Base-by-base conservation (phyloP, 2,113 vertebrate genomes). In the Podiceps cristatus region DNA sequence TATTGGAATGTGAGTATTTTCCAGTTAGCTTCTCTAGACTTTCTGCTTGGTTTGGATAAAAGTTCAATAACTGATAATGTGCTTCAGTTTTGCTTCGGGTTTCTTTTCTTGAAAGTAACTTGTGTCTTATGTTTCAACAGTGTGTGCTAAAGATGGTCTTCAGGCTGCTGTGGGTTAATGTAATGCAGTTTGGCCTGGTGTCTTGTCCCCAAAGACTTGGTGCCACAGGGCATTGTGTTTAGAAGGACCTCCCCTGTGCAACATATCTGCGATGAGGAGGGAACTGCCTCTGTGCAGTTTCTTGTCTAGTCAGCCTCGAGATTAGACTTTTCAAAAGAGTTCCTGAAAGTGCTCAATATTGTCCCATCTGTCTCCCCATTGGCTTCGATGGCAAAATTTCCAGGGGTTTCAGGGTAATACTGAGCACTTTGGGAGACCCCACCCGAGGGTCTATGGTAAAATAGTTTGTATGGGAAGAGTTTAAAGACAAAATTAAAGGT, bases 1-100 rank as follows among this genome's bases (percentile, higher is more conserved):
- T 99, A 99, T 96, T 99, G 99, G 99, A 98, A 99, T 90, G 99
- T 99, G 98, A 99, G 99, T 99, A 97, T 89, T 73, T 45, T 85
- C 50, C 28, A 28, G 42, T 63, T 9, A 25, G 62, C 58, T 29
- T 82, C 52, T 83, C 33, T 64, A 87, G 47, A 69, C 73, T 86
- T 94, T 94, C 35, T 44, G 1, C 25, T 85, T 67, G 69, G 6
- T 80, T 93, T 83, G 92, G 47, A 59, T 94, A 78, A 96, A 91
- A 85, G 44, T 47, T 64, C 25, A 42, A 7, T 93, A 77, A 82
- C 67, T 0, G 3, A 4, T 60, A 22, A 22, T 2, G 10, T 78
- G 62, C 74, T 85, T 93, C 56, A 27, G 18, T 74, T 72, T 79
- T 80, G 25, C 79, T 40, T 83, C 1, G 0, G 13, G 7, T 93